phyloP scores from a whole-genome alignment of 2,888 invertebrate genomes.

The Rhodophaea formosa region DNA sequence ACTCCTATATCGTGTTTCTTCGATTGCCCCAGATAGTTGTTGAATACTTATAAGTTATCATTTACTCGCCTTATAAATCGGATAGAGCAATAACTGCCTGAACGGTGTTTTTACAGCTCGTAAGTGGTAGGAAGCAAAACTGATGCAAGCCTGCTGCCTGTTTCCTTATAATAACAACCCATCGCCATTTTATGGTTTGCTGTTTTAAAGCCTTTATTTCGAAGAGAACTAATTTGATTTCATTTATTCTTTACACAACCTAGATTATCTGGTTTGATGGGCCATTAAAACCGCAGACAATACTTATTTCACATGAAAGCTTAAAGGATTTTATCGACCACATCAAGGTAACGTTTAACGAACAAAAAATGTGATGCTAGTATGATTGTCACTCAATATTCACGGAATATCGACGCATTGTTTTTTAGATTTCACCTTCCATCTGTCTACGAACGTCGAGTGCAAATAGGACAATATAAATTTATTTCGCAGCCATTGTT shows the following conservation, averaged over 20 bases:
- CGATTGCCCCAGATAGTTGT: conserved; percentile 23
- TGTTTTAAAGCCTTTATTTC: not conserved
- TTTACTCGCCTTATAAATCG: conserved; percentile 16
- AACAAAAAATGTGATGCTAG: conserved; percentile 10
- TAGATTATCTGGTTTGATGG: conserved; percentile 11
- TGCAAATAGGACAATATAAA: conserved; percentile 30
- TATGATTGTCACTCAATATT: conserved; percentile 17
- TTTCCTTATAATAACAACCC: conserved; percentile 5
- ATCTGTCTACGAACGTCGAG: conserved; percentile 21
- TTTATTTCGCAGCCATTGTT: conserved; percentile 33
- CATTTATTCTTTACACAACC: conserved; percentile 10
- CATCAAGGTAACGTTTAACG: conserved; percentile 16
- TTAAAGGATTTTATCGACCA: conserved; percentile 11
- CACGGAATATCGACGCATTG: conserved; percentile 16
- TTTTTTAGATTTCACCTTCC: conserved; percentile 15
- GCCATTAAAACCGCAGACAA: conserved; percentile 9
- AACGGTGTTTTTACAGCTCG: conserved; percentile 9
- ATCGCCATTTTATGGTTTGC: not conserved
- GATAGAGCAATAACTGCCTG: conserved; percentile 14
- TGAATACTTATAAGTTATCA: not conserved
- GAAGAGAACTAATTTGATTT: conserved; percentile 6
- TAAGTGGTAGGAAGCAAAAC: conserved; percentile 5
- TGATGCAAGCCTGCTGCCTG: not conserved
- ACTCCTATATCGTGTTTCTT: conserved; percentile 36
- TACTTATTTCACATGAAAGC: not conserved